Evolutionary conservation across 2,888 invertebrate genomes (phyloP), one percentile per base, ranked within the genome.

Genomic region (Mythimna ferrago): DNA sequence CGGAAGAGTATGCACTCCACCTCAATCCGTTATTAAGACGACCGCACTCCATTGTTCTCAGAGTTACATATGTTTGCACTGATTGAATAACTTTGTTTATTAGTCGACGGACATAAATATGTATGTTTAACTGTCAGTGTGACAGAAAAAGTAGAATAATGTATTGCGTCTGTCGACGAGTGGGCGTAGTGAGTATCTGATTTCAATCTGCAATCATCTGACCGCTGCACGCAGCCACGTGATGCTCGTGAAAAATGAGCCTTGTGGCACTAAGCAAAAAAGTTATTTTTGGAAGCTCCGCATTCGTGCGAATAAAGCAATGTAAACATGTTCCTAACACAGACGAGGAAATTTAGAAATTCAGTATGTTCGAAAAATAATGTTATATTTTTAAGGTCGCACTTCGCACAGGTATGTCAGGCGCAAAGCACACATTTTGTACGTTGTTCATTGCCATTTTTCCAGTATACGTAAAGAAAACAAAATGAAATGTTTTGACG

Each of bases 151-250:
- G 81, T 82, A 71, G 79, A 88, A 86, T 90, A 88, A 90, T 89
- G 84, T 85, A 89, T 90, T 85, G 86, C 87, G 86, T 86, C 86
- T 82, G 77, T 86, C 83, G 80, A 84, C 79, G 81, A 89, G 93
- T 93, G 95, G 95, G 95, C 94, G 94, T 93, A 87, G 86, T 77
- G 82, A 78, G 88, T 91, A 91, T 95, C 90, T 80, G 89, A 91
- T 95, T 94, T 90, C 95, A 91, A 89, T 90, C 87, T 87, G 88
- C 89, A 86, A 90, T 93, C 89, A 88, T 88, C 84, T 90, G 82
- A 81, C 73, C 84, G 80, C 75, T 73, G 80, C 79, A 84, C 72
- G 77, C 78, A 76, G 74, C 74, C 82, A 86, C 82, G 75, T 78
- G 68, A 57, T 41, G 54, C 14, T 54, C 51, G 61, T 73, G 68